Base-by-base conservation (phyloP, 1,140 invertebrate genomes). In the Bathynomus jamesi region DNA sequence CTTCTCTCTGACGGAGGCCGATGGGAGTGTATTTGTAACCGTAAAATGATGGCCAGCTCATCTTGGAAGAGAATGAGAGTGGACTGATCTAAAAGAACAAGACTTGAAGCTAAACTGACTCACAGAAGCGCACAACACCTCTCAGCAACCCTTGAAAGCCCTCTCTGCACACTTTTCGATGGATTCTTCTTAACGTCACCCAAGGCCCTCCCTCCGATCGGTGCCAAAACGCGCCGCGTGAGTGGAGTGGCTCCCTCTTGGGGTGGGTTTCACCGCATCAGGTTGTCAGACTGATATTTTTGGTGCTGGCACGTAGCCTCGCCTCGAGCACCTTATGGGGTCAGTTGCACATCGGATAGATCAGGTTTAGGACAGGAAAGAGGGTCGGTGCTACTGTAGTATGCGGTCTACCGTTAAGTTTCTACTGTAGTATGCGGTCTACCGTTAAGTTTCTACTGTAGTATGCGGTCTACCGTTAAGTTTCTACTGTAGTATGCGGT, bases 1-100 rank as follows among this genome's bases (percentile, higher is more conserved):
- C 71, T 65, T 77, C 76, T 72, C 72, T 74, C 70, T 77, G 76
- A 31, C 76, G 72, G 66, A 77, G 76, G 62, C 76, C 76, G 53
- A 77, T 77, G 61, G 76, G 76, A 31, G 76, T 77, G 76, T 77
- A 77, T 67, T 77, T 77, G 67, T 77, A 77, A 61, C 76, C 76
- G 76, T 77, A 77, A 46, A 69, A 71, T 0, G 76, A 77, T 70
- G 76, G 76, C 76, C 76, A 77, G 69, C 53, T 69, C 53, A 70
- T 77, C 67, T 68, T 77, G 72, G 40, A 5, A 53, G 40, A 53
- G 40, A 53, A 53, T 2, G 40, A 11, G 40, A 21, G 21, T 21
- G 11, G 21, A 53, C 40, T 11, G 21, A 17, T 11, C 5, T 17
- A 53, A 53, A 17, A 21, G 40, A 53, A 11, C 13, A 53, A 53